These are phyloP conservation scores for Rhopilema esculentum DNA, from an alignment of 30 jellyfish, hydroid and myxozoan species.

Conservation along the genomic window DNA sequence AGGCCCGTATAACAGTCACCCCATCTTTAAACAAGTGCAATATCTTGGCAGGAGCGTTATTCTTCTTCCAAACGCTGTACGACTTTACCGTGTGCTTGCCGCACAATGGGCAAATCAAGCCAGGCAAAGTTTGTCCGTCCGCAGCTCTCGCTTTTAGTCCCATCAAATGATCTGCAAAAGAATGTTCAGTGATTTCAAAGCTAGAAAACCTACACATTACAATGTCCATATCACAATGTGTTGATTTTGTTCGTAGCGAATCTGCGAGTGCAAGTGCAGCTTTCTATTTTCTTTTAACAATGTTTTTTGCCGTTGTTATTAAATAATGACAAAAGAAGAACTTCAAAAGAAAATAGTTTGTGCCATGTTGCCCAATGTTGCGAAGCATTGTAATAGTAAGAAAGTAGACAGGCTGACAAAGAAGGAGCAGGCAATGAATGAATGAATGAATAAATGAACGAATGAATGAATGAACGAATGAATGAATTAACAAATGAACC, in stretches of 20 bases:
- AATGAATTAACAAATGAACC: no score
- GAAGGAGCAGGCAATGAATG: slow-evolving; percentile 1
- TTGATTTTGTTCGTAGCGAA: no score
- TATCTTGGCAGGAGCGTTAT: slow-evolving; percentile 63
- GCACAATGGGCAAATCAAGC: slow-evolving; percentile 69
- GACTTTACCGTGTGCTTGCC: slow-evolving; percentile 67
- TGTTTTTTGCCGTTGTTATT: no score
- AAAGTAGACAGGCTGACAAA: no score
- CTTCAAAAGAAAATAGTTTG: no score
- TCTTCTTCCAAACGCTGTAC: slow-evolving; percentile 56
- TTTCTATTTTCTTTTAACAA: no score
- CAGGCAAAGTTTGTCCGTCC: slow-evolving; percentile 54
- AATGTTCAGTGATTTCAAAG: neutral
- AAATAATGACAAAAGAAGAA: no score
- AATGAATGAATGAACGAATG: no score
- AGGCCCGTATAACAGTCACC: slow-evolving; percentile 56
- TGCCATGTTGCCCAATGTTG: no score
- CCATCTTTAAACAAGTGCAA: slow-evolving; percentile 55
- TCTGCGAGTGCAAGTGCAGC: no score
- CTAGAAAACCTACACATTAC: neutral
- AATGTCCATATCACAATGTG: neutral
- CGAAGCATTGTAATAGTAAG: no score
- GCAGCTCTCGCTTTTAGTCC: slow-evolving; percentile 66
- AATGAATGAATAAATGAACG: no score
- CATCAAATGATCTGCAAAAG: slow-evolving; percentile 30